Base-by-base conservation (phyloP, 2,797 vertebrate genomes). In the Micromesistius poutassou region DNA sequence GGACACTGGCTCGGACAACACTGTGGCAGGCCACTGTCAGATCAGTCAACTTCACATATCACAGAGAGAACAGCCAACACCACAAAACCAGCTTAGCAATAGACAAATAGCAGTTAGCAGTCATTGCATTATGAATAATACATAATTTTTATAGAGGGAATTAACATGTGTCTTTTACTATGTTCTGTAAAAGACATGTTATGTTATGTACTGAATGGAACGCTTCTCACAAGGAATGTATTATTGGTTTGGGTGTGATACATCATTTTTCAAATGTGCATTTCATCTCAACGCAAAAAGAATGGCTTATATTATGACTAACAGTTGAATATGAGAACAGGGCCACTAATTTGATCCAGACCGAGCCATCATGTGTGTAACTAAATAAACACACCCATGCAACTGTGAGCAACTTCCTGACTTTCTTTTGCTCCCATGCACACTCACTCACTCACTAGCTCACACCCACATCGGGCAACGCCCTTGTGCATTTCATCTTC, bases 341-440 rank as follows among this genome's bases (percentile, higher is more conserved):
- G 30, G 30, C 77, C 77, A 79, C 68, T 91, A 91, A 94, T 88
- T 89, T 78, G 88, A 86, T 86, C 88, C 91, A 94, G 91, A 89
- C 82, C 16, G 31, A 71, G 73, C 31, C 42, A 76, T 90, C 91
- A 91, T 83, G 68, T 90, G 90, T 82, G 82, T 81, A 89, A 81
- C 80, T 73, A 91, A 91, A 91, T 74, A 91, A 89, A 91, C 92
- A 90, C 90, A 92, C 91, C 90, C 90, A 86, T 72, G n/a, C 77
- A 86, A 62, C 73, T 82, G 77, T 82, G 86, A 92, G 86, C 81
- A 80, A 72, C 87, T 89, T 91, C 85, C 85, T 86, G 83, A 87
- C 81, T 87, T 80, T 89, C 78, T 90, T 40, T 55, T 25, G 2
- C 16, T 38, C 30, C 35, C 40, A 30, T 36, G 35, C 12, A 13